Percentiles rank a stretch among this genome's conserved stretches.
Conservation (phyloP, 2,888 invertebrate species). For the Ectemnius continuus region DNA sequence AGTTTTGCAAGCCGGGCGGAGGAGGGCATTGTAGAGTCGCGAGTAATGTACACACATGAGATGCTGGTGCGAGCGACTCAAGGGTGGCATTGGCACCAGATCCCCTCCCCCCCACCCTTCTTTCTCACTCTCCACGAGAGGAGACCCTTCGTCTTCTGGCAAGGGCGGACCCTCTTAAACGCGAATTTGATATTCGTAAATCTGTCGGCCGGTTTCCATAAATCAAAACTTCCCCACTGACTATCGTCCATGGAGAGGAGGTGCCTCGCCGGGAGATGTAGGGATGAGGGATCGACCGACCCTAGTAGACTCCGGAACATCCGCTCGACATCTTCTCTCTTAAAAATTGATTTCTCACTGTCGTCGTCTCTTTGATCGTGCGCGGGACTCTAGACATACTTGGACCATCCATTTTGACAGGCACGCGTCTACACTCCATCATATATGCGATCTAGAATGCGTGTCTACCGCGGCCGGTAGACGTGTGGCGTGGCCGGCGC, state of each 20-base stretch:
- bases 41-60: slow-evolving; percentile 64
- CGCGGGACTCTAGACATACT: slow-evolving; percentile 13
- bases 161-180: slow-evolving; percentile 66
- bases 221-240: slow-evolving; percentile 74
- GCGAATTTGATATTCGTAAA: slow-evolving; percentile 77
- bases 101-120: no score
- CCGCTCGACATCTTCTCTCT: slow-evolving; percentile 73
- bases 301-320: slow-evolving; percentile 68
- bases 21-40: slow-evolving; percentile 59
- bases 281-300: slow-evolving; percentile 42
- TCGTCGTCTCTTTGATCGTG: slow-evolving; percentile 51
- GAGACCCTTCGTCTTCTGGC: slow-evolving; percentile 19
- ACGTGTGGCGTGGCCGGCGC: not conserved
- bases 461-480: no score
- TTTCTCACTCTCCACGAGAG: slow-evolving; percentile 15
- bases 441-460: no score
- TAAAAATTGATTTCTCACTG: slow-evolving; percentile 72
- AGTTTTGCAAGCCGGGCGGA: slow-evolving; percentile 42
- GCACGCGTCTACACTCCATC: no score
- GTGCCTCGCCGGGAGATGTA: slow-evolving; percentile 33
- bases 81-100: slow-evolving; percentile 35
- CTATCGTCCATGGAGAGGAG: slow-evolving; percentile 43
- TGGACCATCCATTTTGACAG: no score
- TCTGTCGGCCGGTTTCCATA: slow-evolving; percentile 75
- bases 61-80: slow-evolving; percentile 36